Evolutionary conservation across 2,113 vertebrate species (phyloP), one percentile per base, ranked within the genome.

Genomic region (Verasper variegatus): DNA sequence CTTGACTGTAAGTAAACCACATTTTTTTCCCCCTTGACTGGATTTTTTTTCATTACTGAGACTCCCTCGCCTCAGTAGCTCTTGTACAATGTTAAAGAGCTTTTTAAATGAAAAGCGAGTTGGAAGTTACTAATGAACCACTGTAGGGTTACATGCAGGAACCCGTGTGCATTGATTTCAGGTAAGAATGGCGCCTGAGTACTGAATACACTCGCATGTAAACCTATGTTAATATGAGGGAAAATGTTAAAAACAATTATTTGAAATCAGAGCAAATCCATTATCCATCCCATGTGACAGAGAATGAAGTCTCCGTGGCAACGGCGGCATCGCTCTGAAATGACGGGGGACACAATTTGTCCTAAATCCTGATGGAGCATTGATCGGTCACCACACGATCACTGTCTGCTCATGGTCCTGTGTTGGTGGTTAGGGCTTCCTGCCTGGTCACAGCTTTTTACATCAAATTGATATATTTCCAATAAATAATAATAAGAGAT

Each of bases 1-100:
- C 91, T 99, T 14, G 97, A 99, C 68, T 97, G 97, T 99, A 91
- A 97, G 97, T 65, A 7, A 37, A 45, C 47, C 37, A 9, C n/a
- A 14, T 23, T 27, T 6, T 42, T 45, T 45, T 47, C 5, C 15
- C 15, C 45, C 15, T 7, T 7, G 45, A 47, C 18, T 47, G 45
- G 40, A 20, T 35, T 26, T 6, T 58, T 61, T 2, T 52, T 20
- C 51, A 20, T 52, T n/a, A 51, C 47, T 4, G 4, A 18, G 18
- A n/a, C 20, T n/a, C 51, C 51, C 51, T 52, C 51, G 17, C 51
- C 2, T n/a, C 2, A 8, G 5, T 52, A 52, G 51, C 51, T 52
- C 51, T n/a, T n/a, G 6, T 18, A 49, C 47, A 1, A 18, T 49
- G 47, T 4, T 17, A 49, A 18, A 49, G 20, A 20, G 51, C 18